Evolutionary conservation across 2,113 vertebrate species (phyloP), one percentile per base, ranked within the genome.

Genomic region (Recurvirostra avosetta): DNA sequence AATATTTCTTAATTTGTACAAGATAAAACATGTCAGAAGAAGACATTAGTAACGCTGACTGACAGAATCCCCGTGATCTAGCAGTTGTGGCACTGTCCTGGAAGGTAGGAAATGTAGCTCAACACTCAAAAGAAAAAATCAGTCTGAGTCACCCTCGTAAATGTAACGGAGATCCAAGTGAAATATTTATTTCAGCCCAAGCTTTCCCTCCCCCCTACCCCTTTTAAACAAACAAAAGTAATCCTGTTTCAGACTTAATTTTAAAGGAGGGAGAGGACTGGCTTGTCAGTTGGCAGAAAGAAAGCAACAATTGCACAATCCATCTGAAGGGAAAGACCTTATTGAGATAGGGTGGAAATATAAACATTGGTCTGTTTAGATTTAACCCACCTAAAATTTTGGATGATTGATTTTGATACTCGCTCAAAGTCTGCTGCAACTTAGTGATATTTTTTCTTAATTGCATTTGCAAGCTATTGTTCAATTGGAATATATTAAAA

Each of bases 161-260:
- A 86, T 58, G 25, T 53, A 62, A 55, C 8, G 22, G 45, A 86
- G 18, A 76, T 86, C 27, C 71, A 88, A 93, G 25, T n/a, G 50
- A 95, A 91, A 80, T 91, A 80, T 47, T 95, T 92, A 77, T 73
- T 94, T 92, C 83, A 94, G 34, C 7, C 30, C 21, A 82, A 68
- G 43, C 7, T 88, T 56, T 0, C 12, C 47, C 41, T 50, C 41
- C 10, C 8, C 2, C 9, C 1, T 4, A 3, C 8, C 4, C 11
- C 26, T 23, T 59, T 92, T 88, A 93, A 92, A 66, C 27, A 90
- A 85, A 92, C 41, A 80, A 45, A 72, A 94, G 12, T 45, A 83
- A 73, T 73, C 41, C 41, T 67, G 7, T 49, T 86, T 91, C 26
- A 71, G n/a, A 36, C 11, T 49, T 76, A 40, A 68, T 73, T 92